Base-by-base conservation (phyloP, 2,888 invertebrate genomes). In the Panzeria rudis region DNA sequence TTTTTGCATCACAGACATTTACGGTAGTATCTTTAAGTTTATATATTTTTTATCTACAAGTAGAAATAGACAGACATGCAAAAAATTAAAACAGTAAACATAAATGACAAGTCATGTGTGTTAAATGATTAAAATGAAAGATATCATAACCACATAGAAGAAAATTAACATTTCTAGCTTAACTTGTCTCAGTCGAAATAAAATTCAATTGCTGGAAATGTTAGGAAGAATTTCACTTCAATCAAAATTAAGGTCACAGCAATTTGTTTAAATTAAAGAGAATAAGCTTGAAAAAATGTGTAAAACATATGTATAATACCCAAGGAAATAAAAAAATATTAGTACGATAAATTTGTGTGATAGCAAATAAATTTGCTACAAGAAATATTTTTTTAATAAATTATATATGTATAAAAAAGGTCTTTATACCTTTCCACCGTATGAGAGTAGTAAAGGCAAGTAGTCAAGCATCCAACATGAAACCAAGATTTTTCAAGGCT, bases 61-160 rank as follows among this genome's bases (percentile, higher is more conserved):
- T 23, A n/a, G 20, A 66, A 56, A 66, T 15, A 52, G 29, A 35
- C 41, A 68, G 66, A 47, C 56, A 50, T 50, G 50, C 47, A 38
- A 44, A 15, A 29, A 50, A 50, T 66, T 56, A 47, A 66, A 44
- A 47, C 66, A 76, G 47, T 76, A 23, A 56, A 66, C 20, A 35
- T 23, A 47, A 66, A 68, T 68, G 47, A 66, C 76, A 66, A 66
- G 66, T 23, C 64, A 29, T 66, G 56, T 68, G 59, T 68, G 47
- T 20, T 77, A 35, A 59, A 59, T 68, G 56, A 68, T 77, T 68
- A 17, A 59, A 44, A 13, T 25, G n/a, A 68, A 56, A 47, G 17
- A 68, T 68, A 59, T 62, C 56, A 25, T 11, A 35, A 35, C 9
- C 38, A 56, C 25, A 0, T 20, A 25, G 29, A 47, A 50, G n/a